phyloP scores from a whole-genome alignment of 2,888 invertebrate species.

The Meandrusa payeni region DNA sequence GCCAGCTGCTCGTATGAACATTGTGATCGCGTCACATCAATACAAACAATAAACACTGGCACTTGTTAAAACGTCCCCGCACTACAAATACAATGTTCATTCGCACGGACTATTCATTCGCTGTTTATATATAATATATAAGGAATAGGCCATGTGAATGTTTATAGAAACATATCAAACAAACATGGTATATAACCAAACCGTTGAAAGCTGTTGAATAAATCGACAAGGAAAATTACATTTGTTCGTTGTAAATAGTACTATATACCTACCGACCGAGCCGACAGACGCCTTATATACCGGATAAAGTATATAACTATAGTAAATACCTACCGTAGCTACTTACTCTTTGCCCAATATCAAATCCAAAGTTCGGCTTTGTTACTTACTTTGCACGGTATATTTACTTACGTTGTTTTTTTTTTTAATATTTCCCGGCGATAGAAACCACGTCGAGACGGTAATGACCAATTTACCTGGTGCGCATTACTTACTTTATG shows the following conservation, averaged over 20 bases:
- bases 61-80: too few species aligned
- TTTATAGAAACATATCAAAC: too few species aligned
- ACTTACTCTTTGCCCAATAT: conserved; percentile 29
- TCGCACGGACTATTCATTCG: too few species aligned
- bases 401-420: conserved; percentile 23
- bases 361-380: conserved; percentile 13
- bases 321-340: conserved; percentile 52
- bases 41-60: too few species aligned
- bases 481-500: conserved; percentile 57
- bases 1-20: too few species aligned
- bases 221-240: conserved; percentile 5
- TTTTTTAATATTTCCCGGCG: conserved; percentile 23
- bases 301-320: conserved; percentile 10
- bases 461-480: conserved; percentile 50
- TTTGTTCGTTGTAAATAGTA: background rate
- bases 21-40: too few species aligned
- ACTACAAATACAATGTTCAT: too few species aligned
- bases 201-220: background rate
- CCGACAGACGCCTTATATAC: conserved; percentile 43
- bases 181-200: too few species aligned
- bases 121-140: too few species aligned
- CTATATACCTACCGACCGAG: conserved; percentile 59
- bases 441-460: conserved; percentile 25
- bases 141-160: conserved; percentile 18
- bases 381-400: conserved; percentile 13